Conservation (phyloP, 2,888 invertebrate species). For the Sisyra terminalis region DNA sequence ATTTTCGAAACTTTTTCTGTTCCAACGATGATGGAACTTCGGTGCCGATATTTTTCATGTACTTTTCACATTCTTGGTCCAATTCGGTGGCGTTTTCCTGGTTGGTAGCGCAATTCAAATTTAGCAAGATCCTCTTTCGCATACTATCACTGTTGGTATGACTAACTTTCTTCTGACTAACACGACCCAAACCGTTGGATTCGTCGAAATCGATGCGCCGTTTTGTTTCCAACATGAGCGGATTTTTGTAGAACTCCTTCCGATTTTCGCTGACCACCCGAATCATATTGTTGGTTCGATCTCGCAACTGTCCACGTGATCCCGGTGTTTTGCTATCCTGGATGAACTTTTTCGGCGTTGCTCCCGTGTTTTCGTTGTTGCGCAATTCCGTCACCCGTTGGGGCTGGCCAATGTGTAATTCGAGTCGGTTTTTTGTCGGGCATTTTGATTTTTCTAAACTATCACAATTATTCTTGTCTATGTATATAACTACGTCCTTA, state of each 20-base stretch:
- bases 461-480: conserved; percentile 24
- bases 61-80: conserved; percentile 31
- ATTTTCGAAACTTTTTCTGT: conserved; percentile 54
- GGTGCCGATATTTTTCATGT: conserved; percentile 21
- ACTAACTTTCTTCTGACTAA: background rate
- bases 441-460: conserved; percentile 13
- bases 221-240: conserved; percentile 2
- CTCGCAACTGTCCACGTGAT: background rate
- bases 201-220: conserved; percentile 6
- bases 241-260: conserved; percentile 5
- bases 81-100: conserved; percentile 14
- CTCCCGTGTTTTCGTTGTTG: background rate
- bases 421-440: background rate
- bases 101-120: background rate
- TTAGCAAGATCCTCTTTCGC: background rate
- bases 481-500: conserved; percentile 20
- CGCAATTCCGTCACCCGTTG: background rate
- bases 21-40: conserved; percentile 53
- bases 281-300: background rate
- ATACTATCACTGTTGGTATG: background rate
- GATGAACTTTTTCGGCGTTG: conserved; percentile 2
- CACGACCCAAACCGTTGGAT: background rate
- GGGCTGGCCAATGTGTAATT: background rate
- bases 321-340: background rate
- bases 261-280: conserved; percentile 4